phyloP scores from a whole-genome alignment of 2,888 invertebrate species.

The Megalurothrips usitatus region DNA sequence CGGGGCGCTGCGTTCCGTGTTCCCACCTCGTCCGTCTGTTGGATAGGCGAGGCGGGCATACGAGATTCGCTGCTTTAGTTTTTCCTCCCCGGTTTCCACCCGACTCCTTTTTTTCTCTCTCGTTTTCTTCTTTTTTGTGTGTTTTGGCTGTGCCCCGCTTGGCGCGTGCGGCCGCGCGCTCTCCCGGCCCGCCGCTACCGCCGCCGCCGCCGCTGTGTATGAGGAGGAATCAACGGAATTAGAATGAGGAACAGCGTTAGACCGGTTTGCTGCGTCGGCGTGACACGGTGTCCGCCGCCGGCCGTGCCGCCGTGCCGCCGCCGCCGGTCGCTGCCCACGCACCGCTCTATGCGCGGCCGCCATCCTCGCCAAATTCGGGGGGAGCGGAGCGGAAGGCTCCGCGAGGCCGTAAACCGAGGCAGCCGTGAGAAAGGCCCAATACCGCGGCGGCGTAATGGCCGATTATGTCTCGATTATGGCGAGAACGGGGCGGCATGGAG shows the following conservation, averaged over 20 bases:
- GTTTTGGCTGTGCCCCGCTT: not conserved
- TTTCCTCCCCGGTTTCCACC: not conserved
- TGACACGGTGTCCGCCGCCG: not conserved
- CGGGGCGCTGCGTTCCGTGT: no score
- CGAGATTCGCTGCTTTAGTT: not conserved
- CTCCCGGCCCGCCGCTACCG: no score
- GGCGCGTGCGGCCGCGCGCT: not conserved
- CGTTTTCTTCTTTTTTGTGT: not conserved
- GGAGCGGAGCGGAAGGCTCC: not conserved
- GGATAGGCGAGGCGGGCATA: no score
- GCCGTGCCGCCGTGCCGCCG: not conserved
- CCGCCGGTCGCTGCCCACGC: not conserved
- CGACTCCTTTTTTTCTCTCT: not conserved
- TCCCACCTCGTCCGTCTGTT: no score
- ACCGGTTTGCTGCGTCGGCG: slow-evolving; percentile 1
- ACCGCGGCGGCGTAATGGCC: not conserved
- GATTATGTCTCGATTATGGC: slow-evolving; percentile 15
- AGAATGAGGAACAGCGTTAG: not conserved
- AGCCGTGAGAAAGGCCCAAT: slow-evolving; percentile 18
- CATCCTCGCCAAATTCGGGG: not conserved
- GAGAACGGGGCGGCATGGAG: not conserved
- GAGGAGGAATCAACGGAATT: not conserved
- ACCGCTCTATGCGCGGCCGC: not conserved
- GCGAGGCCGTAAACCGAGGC: not conserved
- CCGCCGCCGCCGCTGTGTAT: no score